Base-by-base conservation (phyloP, 2,113 vertebrate genomes). In the Chlamydotis undulata region DNA sequence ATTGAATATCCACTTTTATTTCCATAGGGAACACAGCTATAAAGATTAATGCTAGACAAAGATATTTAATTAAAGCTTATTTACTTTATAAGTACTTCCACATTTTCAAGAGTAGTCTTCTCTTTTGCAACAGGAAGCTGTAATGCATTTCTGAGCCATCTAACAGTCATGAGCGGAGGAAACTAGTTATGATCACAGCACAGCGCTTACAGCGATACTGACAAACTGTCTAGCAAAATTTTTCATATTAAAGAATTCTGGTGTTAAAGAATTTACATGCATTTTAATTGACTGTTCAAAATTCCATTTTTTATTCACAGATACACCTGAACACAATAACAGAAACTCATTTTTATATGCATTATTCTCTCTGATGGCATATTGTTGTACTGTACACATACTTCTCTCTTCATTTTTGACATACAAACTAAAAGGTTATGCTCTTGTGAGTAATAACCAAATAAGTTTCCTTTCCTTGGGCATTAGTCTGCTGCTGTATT, bases 21-120 rank as follows among this genome's bases (percentile, higher is more conserved):
- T 98, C 98, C 97, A 97, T 74, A 81, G 97, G 97, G 97, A 98
- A 94, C 92, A 83, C 70, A 80, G 75, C 94, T 95, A 96, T 97
- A 95, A 97, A 98, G 98, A 98, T 98, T 98, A 98, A 98, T 98
- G 96, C 87, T 96, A 96, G 97, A 98, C 97, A 97, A 98, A 98
- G 97, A 96, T 98, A 98, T 98, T 98, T 98, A 98, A 98, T 98
- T 98, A 98, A 98, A 98, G 95, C 95, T 97, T 98, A 98, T 98
- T 98, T 98, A 97, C 95, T 98, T 97, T 97, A 82, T 96, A 98
- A 97, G 97, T 96, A 97, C 94, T 97, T 98, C 91, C 95, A 84
- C 22, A 23, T 94, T 97, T 96, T 93, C 76, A 87, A 33, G 39
- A 91, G 89, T 84, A 93, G 93, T 94, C 84, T 95, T 28, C 91